Conservation (phyloP, 2,888 invertebrate species). For the Xestia ashworthii region DNA sequence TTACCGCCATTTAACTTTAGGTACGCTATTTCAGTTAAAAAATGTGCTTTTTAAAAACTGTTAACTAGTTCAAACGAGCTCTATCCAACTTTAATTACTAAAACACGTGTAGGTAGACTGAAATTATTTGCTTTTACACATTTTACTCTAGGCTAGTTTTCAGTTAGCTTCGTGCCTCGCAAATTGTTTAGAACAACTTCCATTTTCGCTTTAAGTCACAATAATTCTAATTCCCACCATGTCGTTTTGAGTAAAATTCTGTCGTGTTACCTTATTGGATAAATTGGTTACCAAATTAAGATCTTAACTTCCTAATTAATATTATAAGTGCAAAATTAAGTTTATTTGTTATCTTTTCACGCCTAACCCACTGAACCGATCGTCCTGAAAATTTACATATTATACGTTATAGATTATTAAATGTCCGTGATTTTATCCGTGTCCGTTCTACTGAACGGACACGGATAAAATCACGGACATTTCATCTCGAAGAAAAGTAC, state of each 20-base stretch:
- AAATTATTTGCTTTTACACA: slow-evolving; percentile 42
- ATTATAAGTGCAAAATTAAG: no score
- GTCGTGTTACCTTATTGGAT: slow-evolving; percentile 5
- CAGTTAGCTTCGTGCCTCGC: slow-evolving; percentile 2
- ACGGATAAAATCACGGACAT: no score
- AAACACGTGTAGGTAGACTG: slow-evolving; percentile 43
- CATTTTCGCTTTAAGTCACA: slow-evolving; percentile 34
- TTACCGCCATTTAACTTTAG: slow-evolving; percentile 15
- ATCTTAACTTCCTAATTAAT: no score
- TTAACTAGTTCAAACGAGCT: slow-evolving; percentile 45
- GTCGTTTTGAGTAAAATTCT: slow-evolving; percentile 2
- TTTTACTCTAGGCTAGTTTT: slow-evolving; percentile 30
- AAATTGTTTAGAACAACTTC: slow-evolving; percentile 39
- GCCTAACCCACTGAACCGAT: no score
- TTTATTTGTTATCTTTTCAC: no score
- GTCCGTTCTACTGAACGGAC: no score
- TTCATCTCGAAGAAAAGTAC: no score
- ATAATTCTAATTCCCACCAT: slow-evolving; percentile 15
- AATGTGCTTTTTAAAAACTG: slow-evolving; percentile 49
- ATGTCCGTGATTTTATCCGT: no score
- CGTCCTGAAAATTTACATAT: no score
- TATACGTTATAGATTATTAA: no score
- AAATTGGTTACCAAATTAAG: not conserved
- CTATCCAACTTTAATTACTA: slow-evolving; percentile 48
- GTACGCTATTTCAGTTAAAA: slow-evolving; percentile 19